Conservation (phyloP, 2,113 vertebrate species). For the Cyanistes caeruleus region DNA sequence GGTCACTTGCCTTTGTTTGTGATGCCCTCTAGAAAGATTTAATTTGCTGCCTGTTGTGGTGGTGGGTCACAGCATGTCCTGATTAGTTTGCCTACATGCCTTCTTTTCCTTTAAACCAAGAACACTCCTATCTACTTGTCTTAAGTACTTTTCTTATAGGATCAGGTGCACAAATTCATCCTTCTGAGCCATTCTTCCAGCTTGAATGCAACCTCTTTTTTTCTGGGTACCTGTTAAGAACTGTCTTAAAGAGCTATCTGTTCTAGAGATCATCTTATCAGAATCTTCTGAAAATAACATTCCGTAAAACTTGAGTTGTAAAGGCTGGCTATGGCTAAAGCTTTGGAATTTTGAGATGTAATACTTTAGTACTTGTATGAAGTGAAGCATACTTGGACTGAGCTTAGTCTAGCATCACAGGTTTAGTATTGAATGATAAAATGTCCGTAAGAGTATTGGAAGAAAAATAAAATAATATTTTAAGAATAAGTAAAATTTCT, state of each 20-base stretch:
- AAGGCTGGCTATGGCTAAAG: not conserved
- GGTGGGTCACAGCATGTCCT: not conserved
- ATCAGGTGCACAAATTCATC: not conserved
- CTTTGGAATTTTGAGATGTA: not conserved
- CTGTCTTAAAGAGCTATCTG: not conserved
- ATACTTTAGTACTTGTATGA: not conserved
- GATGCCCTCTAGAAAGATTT: not conserved
- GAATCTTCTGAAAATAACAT: not conserved
- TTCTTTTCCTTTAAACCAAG: not conserved
- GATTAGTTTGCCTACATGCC: not conserved
- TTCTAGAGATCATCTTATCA: not conserved
- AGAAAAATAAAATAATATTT: not conserved
- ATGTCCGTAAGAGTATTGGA: not conserved
- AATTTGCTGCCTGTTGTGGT: not conserved
- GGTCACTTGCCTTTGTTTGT: not conserved
- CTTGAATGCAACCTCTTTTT: fast-evolving
- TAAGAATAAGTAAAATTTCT: not conserved
- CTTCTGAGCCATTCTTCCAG: not conserved
- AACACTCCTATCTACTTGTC: not conserved
- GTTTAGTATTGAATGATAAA: not conserved
- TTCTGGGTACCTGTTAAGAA: not conserved
- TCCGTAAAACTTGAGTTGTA: not conserved
- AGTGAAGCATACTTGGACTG: not conserved
- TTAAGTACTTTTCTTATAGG: not conserved
- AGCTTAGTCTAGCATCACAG: not conserved